phyloP scores from a whole-genome alignment of 1,140 invertebrate genomes.

The Dolichoris vasculosae region DNA sequence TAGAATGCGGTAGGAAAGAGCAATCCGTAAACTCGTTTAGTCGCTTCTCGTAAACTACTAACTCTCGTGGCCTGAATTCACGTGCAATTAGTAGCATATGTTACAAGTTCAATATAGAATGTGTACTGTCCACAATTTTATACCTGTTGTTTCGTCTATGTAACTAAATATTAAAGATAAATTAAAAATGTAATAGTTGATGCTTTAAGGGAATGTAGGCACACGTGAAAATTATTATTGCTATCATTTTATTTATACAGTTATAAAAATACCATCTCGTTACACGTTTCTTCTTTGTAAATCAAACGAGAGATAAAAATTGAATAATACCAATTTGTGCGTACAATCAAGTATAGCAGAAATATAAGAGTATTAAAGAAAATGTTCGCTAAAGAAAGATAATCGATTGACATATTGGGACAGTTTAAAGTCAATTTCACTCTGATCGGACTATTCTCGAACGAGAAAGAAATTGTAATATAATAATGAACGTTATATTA shows the following conservation, averaged over 20 bases:
- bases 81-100: conserved; percentile 64
- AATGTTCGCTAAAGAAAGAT: not conserved
- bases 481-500: too few species aligned
- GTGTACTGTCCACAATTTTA: not conserved
- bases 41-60: conserved; percentile 60
- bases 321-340: not conserved
- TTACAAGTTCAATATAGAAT: conserved; percentile 17
- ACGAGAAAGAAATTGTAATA: not conserved
- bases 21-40: conserved; percentile 54
- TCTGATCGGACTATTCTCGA: not conserved
- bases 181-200: not conserved
- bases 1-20: conserved; percentile 39
- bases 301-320: not conserved
- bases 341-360: not conserved
- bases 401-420: not conserved
- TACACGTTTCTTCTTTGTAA: not conserved
- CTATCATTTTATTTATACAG: not conserved
- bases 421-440: not conserved
- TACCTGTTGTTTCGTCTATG: not conserved
- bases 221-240: not conserved
- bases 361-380: not conserved
- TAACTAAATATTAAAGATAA: not conserved
- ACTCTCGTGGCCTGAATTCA: conserved; percentile 62
- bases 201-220: not conserved
- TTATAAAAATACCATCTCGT: not conserved